Percentiles rank a stretch among this genome's conserved stretches.
These are phyloP conservation scores for Tiliacea aurago DNA, from an alignment of 2,888 invertebrate species.

Conservation along the genomic window DNA sequence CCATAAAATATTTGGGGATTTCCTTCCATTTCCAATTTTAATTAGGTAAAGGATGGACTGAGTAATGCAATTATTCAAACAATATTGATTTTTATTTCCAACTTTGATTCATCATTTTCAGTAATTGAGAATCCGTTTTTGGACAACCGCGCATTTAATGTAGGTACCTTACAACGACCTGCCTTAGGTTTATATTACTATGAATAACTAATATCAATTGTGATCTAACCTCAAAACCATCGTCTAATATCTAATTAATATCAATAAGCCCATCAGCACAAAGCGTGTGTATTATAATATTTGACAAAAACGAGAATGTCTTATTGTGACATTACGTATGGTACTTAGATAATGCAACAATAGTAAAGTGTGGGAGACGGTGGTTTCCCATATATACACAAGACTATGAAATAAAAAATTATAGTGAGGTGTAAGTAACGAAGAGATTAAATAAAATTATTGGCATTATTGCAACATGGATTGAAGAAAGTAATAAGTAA, in stretches of 20 bases:
- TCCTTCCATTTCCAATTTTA: neutral
- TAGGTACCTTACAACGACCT: no score
- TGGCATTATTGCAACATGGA: neutral
- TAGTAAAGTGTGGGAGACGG: slow-evolving; percentile 52
- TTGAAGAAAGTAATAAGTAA: slow-evolving; percentile 4
- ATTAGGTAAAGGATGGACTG: no score
- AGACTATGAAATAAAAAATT: slow-evolving; percentile 14
- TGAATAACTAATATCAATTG: neutral
- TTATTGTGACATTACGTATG: slow-evolving; percentile 54
- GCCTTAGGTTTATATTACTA: neutral
- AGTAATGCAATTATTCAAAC: no score
- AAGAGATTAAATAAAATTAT: slow-evolving; percentile 13
- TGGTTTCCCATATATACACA: slow-evolving; percentile 48
- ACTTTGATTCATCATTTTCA: no score
- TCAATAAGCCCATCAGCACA: slow-evolving; percentile 23
- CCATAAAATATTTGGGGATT: slow-evolving; percentile 3
- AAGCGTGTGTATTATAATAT: slow-evolving; percentile 44
- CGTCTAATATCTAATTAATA: slow-evolving; percentile 26
- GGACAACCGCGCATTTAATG: no score
- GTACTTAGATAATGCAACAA: slow-evolving; percentile 60
- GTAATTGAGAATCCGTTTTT: no score
- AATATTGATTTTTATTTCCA: no score
- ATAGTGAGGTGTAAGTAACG: slow-evolving; percentile 4
- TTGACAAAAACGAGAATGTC: slow-evolving; percentile 52
- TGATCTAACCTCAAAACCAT: neutral